Conservation (phyloP, 2,888 invertebrate genomes). For the Eledona agricola region DNA sequence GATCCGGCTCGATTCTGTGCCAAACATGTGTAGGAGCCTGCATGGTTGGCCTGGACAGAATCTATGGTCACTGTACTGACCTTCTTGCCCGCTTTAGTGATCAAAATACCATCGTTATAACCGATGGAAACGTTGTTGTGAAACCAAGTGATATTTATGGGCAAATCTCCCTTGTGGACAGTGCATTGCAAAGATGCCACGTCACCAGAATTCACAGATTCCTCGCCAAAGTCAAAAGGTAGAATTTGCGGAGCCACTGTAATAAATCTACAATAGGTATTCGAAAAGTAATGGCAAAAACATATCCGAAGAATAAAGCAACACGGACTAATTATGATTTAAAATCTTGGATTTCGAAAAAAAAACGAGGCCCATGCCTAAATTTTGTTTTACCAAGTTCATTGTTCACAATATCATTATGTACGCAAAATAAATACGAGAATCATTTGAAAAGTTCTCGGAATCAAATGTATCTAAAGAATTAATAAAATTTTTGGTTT, state of each 20-base stretch:
- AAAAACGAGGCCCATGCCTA: no score
- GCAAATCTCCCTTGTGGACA: slow-evolving; percentile 76
- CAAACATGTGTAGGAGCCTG: slow-evolving; percentile 78
- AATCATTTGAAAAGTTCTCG: no score
- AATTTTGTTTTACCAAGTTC: no score
- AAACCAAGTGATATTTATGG: slow-evolving; percentile 75
- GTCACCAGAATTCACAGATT: slow-evolving; percentile 72
- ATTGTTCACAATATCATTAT: no score
- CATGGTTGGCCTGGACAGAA: slow-evolving; percentile 74
- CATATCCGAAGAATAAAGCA: no score
- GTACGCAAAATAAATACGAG: no score
- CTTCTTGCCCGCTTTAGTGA: slow-evolving; percentile 56
- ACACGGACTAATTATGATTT: no score
- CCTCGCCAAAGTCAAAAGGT: slow-evolving; percentile 62
- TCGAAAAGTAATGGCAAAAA: no score
- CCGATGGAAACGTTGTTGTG: slow-evolving; percentile 63
- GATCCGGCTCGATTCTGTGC: slow-evolving; percentile 65
- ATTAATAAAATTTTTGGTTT: no score
- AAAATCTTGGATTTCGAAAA: no score
- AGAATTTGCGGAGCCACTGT: slow-evolving; percentile 56
- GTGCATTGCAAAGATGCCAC: slow-evolving; percentile 67
- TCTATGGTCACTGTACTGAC: slow-evolving; percentile 75
- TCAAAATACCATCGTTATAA: slow-evolving; percentile 64
- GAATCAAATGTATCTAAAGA: no score
- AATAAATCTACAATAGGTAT: no score